Base-by-base conservation (phyloP, 2,888 invertebrate genomes). In the Podotricha telesiphe region DNA sequence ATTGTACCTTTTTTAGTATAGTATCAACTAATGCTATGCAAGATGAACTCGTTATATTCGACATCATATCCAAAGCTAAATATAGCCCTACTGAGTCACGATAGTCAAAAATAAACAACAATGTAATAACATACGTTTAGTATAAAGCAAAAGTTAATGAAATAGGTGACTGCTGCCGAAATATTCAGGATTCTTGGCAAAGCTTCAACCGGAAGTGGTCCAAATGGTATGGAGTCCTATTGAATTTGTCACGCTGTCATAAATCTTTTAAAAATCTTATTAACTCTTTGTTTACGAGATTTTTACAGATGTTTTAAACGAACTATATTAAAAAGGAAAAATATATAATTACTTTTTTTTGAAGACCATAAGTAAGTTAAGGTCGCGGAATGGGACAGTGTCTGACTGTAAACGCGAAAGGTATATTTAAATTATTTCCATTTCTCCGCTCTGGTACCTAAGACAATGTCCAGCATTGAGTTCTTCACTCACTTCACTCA, bases 181-280 rank as follows among this genome's bases (percentile, higher is more conserved):
- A 79, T 77, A 75, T 73, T 77, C 70, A 56, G 75, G 72, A 85
- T 84, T 77, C 74, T 86, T 86, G 86, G 85, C 86, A 70, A 70
- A 45, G 65, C 56, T 67, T 85, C 86, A 85, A 84, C 74, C 81
- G 86, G 86, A 85, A 84, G 68, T 72, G 63, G 63, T 40, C 63
- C 68, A 70, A 72, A 77, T 76, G 69, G 75, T 73, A 69, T 69
- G 71, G 65, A 73, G 58, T 67, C 67, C 73, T 73, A 72, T 65
- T 56, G 63, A 59, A 69, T 76, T 70, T 68, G 71, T 74, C 74
- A 75, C 53, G 65, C 17, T 59, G 6, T 59, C 4, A 22, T 42
- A 42, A 58, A 42, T 53, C 8, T 53, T 22, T n/a, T 28, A 53
- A 53, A 13, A 42, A 42, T 13, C 42, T 13, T 13, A 42, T 13